A percentile compares a stretch with the other conserved stretches of the same genome.
Evolutionary conservation across 2,797 vertebrate species (phyloP).

Genomic region (Spinus pinus): DNA sequence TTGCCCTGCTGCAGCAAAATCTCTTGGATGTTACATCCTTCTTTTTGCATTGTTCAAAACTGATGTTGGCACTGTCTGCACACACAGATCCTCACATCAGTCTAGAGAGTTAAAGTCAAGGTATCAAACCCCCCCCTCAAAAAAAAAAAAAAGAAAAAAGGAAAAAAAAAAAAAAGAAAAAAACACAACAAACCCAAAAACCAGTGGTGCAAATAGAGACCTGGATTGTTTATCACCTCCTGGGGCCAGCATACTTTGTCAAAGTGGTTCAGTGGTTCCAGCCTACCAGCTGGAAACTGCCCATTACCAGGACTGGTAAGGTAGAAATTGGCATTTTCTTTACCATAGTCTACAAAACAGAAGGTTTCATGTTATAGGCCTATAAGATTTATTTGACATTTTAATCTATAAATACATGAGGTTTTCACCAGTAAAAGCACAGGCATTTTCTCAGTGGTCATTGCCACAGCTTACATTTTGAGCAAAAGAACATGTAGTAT

Average conservation of each 20-base stretch:
- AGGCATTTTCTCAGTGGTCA: conserved; percentile 40
- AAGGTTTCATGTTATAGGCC: not conserved
- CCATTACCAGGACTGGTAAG: not conserved
- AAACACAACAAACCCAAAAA: not conserved
- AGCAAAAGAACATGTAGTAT: conserved; percentile 18
- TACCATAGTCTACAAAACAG: not conserved
- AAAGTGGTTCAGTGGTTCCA: not conserved
- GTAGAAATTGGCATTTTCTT: not conserved
- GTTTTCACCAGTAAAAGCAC: conserved; percentile 57
- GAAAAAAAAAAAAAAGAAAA: too few species aligned
- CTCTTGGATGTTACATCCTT: not conserved
- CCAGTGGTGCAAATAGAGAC: not conserved
- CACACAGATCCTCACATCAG: not conserved
- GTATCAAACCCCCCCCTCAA: rapidly evolving
- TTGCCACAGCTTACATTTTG: conserved; percentile 1
- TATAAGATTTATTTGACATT: conserved; percentile 54
- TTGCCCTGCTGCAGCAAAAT: not conserved
- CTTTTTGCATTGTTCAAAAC: not conserved
- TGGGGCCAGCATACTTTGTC: not conserved
- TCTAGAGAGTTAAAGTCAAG: not conserved
- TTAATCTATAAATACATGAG: conserved; percentile 47
- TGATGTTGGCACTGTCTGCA: not conserved
- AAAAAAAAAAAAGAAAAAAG: not conserved
- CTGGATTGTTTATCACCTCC: not conserved
- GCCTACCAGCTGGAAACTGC: not conserved